Conservation (phyloP, 2,113 vertebrate species). For the Tragelaphus buxtoni region DNA sequence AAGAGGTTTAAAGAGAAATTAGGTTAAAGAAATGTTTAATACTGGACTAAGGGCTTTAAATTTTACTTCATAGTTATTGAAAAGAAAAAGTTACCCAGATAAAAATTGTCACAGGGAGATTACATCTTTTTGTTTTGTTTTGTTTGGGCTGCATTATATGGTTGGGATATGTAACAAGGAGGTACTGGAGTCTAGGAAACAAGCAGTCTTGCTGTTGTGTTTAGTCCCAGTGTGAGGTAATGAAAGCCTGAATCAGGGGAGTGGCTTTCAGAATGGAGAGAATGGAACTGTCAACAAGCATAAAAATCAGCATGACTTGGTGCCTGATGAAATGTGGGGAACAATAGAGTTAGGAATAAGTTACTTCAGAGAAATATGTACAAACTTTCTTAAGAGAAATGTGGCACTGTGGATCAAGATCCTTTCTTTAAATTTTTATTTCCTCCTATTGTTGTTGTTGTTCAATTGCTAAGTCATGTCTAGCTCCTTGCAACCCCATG, state of each 20-base stretch:
- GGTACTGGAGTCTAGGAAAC: neutral
- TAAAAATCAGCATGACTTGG: neutral
- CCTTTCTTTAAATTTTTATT: slow-evolving; percentile 24
- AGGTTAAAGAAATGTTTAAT: neutral
- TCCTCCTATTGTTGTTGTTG: neutral
- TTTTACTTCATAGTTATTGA: neutral
- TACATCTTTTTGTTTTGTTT: neutral
- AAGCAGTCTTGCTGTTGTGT: neutral
- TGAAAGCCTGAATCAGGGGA: neutral
- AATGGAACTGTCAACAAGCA: neutral
- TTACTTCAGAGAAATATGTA: neutral
- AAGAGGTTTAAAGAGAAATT: neutral
- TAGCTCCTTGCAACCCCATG: neutral
- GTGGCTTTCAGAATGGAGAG: neutral
- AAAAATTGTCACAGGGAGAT: neutral
- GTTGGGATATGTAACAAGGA: neutral
- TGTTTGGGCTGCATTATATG: neutral
- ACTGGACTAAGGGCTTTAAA: neutral
- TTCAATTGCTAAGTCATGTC: neutral
- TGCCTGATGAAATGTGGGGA: neutral
- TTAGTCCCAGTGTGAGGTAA: neutral
- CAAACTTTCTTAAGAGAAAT: neutral
- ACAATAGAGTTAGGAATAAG: neutral
- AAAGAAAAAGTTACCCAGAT: neutral
- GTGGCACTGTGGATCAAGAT: neutral